Evolutionary conservation across 2,113 vertebrate species (phyloP), one percentile per base, ranked within the genome.

Genomic region (Solea solea): DNA sequence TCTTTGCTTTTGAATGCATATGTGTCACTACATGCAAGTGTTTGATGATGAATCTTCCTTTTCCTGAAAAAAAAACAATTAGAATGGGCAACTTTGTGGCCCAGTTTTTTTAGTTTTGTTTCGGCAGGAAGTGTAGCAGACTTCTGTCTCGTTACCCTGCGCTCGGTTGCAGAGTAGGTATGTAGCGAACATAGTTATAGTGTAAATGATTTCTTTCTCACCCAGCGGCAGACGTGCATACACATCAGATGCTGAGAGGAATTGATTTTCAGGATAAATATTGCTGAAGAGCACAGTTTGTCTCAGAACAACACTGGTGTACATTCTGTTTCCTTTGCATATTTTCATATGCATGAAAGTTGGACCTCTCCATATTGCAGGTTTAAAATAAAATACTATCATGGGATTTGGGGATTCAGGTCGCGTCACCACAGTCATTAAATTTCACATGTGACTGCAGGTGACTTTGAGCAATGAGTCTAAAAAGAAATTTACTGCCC

Each of bases 401-500:
- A 16, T 13, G 15, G 34, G 34, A 34, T 34, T 34, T 34, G 34
- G 34, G 25, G 49, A 69, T 71, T 60, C 49, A 8, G 34, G 48
- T 68, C 16, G 14, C 45, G 46, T 59, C 72, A 69, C 44, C 54
- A 42, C 41, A 83, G 78, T 70, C 68, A 58, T 66, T 45, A 56
- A 27, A 65, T 75, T 76, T 67, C 28, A 52, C 40, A 15, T 64
- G 12, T 7, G 25, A 70, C 50, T 27, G 49, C 3, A 41, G 53
- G 68, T 44, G 12, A 63, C 58, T 79, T 45, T 57, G 62, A 78
- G 50, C 63, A 74, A 74, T 59, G 40, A 66, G 49, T 57, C 64
- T 59, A 53, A 83, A 80, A 63, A 16, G 45, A 56, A 53, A 85
- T 80, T 61, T 80, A 78, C 16, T 53, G 64, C 60, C 16, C 56